Evolutionary conservation across 2,888 invertebrate species (phyloP).

Genomic region (Keiferia lycopersicella): DNA sequence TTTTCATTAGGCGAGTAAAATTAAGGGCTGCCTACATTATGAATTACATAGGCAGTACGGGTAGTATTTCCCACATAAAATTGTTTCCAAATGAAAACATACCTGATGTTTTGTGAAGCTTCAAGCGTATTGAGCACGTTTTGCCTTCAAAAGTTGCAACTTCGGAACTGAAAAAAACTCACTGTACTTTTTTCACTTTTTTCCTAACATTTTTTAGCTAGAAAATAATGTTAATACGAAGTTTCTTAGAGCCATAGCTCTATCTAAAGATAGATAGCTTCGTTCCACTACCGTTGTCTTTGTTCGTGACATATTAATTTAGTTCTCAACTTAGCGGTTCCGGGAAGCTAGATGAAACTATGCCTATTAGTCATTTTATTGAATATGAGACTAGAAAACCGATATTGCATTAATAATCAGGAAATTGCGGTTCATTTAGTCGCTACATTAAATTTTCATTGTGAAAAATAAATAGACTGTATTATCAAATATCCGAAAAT

Average conservation of each 20-base stretch:
- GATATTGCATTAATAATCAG: neutral
- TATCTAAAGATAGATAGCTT: neutral
- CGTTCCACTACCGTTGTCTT: neutral
- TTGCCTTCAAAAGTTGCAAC: too few relatives aligned
- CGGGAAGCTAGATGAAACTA: neutral
- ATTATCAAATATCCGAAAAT: too few relatives aligned
- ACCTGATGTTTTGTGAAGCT: too few relatives aligned
- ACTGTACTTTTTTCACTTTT: too few relatives aligned
- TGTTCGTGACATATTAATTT: neutral
- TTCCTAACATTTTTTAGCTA: too few relatives aligned
- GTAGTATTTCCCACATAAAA: too few relatives aligned
- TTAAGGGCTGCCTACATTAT: conserved; percentile 4
- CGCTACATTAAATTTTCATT: too few relatives aligned
- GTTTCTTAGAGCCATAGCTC: neutral
- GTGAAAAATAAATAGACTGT: too few relatives aligned
- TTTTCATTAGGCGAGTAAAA: neutral
- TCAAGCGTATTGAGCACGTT: too few relatives aligned
- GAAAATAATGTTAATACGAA: too few relatives aligned
- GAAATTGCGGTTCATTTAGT: neutral
- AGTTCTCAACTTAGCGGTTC: neutral
- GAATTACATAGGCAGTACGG: neutral
- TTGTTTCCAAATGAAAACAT: too few relatives aligned
- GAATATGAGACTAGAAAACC: conserved; percentile 5
- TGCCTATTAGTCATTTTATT: conserved; percentile 3
- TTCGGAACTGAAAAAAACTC: too few relatives aligned